Percentiles rank a stretch among this genome's conserved stretches.
Evolutionary conservation across 2,888 invertebrate genomes (phyloP).

Genomic region (Steinernema scapterisci): DNA sequence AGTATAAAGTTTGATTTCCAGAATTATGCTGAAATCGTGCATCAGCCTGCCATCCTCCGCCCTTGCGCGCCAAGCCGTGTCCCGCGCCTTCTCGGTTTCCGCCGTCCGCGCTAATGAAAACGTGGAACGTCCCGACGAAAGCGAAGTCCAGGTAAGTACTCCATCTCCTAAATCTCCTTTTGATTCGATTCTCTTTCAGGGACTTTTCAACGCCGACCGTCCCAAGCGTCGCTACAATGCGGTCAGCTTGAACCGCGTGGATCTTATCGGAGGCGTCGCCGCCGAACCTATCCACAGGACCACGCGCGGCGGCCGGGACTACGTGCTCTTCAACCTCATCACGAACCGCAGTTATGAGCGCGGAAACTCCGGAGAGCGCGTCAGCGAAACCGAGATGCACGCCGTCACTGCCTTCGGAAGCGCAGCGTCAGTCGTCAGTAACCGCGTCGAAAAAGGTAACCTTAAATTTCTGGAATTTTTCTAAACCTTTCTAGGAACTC

Average conservation of each 20-base stretch:
- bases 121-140: conserved; percentile 22
- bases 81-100: conserved; percentile 5
- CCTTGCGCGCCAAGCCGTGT: not conserved
- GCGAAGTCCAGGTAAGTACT: conserved; percentile 6
- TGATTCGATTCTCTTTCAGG: not conserved
- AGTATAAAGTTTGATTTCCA: too few species aligned
- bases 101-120: not conserved
- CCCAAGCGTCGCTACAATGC: conserved; percentile 29
- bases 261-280: conserved; percentile 59
- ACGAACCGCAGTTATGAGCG: conserved; percentile 45
- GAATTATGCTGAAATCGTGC: conserved; percentile 11
- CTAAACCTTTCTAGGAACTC: conserved; percentile 49
- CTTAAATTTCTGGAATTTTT: not conserved
- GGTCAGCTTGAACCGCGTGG: conserved; percentile 55
- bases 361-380: conserved; percentile 22
- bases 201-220: conserved; percentile 32
- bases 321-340: conserved; percentile 53
- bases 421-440: not conserved
- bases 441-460: conserved; percentile 43
- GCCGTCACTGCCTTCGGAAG: conserved; percentile 52
- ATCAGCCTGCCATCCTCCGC: not conserved
- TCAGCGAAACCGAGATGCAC: conserved; percentile 43
- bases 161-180: not conserved
- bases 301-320: conserved; percentile 50
- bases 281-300: conserved; percentile 46